phyloP scores from a whole-genome alignment of 2,797 vertebrate genomes.

The Lacerta bilineata region DNA sequence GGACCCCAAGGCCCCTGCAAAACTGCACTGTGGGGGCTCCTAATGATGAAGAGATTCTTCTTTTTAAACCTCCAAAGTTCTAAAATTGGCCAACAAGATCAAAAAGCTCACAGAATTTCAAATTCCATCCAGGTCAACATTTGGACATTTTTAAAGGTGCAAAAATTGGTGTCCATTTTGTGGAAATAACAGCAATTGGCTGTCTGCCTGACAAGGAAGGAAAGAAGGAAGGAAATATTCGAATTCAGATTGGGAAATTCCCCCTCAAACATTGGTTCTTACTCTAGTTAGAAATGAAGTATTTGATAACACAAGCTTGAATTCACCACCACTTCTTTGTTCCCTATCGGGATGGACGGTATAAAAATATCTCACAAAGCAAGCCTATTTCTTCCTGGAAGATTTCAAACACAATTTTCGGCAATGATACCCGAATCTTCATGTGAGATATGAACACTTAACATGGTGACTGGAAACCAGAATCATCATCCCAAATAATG shows the following conservation, averaged over 20 bases:
- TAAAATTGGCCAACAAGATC: background rate
- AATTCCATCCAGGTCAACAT: background rate
- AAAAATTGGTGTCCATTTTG: background rate
- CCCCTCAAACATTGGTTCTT: background rate
- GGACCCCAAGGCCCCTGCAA: background rate
- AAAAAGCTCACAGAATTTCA: background rate
- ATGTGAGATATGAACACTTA: background rate
- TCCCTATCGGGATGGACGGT: background rate
- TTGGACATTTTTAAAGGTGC: background rate
- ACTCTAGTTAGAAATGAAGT: too few species aligned
- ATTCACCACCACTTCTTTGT: background rate
- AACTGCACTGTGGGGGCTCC: background rate
- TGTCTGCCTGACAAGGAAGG: background rate
- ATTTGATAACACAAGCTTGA: background rate
- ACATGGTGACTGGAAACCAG: background rate
- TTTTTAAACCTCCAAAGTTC: background rate
- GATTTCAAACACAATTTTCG: background rate
- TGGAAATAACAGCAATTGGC: too few species aligned
- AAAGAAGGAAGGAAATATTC: background rate
- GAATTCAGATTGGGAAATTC: background rate
- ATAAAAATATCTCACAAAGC: background rate
- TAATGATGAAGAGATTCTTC: background rate
- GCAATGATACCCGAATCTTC: background rate
- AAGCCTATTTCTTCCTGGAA: background rate
- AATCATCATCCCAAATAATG: background rate